Conservation (phyloP, 2,888 invertebrate species). For the Pterostichus madidus region DNA sequence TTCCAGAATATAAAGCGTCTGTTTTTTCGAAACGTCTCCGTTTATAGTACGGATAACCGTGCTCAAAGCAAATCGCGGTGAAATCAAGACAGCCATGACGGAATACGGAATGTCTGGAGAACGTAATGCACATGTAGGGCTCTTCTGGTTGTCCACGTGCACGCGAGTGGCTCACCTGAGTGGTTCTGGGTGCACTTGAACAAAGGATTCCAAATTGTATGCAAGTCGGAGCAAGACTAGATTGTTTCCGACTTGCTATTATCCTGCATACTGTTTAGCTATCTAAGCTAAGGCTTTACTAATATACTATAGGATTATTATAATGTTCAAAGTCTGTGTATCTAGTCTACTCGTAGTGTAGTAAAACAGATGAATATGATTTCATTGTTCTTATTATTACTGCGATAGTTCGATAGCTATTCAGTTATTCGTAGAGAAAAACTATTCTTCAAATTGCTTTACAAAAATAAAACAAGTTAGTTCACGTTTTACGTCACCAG, state of each 20-base stretch:
- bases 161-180: constrained; percentile 24
- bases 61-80: constrained; percentile 44
- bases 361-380: not conserved
- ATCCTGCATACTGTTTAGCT: constrained; percentile 17
- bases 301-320: constrained; percentile 6
- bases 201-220: constrained; percentile 52
- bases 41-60: constrained; percentile 15
- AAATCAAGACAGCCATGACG: constrained; percentile 42
- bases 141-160: constrained; percentile 23
- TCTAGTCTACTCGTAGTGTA: not conserved
- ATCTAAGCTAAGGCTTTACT: constrained; percentile 1
- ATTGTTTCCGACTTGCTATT: constrained; percentile 25
- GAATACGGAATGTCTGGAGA: constrained; percentile 21
- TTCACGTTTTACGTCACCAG: too few relatives aligned
- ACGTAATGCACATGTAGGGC: constrained; percentile 40
- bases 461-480: too few relatives aligned
- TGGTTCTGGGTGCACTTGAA: constrained; percentile 21
- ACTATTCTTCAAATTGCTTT: too few relatives aligned
- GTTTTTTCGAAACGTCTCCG: constrained; percentile 2
- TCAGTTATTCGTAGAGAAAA: too few relatives aligned
- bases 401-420: too few relatives aligned
- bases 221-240: constrained; percentile 35
- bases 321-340: not conserved
- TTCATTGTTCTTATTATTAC: too few relatives aligned
- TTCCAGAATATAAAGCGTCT: constrained; percentile 26